These are phyloP conservation scores for Tipula confusa DNA, from an alignment of 2,888 invertebrate genomes.

Conservation along the genomic window DNA sequence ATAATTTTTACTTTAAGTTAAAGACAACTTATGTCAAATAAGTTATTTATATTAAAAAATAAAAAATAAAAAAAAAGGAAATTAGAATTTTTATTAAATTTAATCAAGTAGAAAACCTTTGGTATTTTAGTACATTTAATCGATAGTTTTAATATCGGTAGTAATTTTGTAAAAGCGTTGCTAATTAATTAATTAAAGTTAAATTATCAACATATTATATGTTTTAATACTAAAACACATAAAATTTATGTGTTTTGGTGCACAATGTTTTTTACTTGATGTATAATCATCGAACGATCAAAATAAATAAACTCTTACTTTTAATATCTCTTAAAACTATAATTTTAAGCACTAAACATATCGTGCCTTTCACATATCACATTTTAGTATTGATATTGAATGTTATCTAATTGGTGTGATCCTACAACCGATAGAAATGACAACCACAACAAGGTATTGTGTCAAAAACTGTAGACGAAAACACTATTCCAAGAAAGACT, in stretches of 20 bases:
- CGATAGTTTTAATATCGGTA: not conserved
- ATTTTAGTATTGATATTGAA: too few relatives aligned
- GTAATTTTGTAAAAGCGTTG: not conserved
- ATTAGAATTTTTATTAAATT: not conserved
- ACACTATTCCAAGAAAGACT: too few relatives aligned
- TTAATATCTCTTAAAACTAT: too few relatives aligned
- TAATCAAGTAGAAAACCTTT: conserved; percentile 6
- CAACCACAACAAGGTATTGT: too few relatives aligned
- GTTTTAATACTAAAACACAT: not conserved
- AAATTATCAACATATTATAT: not conserved
- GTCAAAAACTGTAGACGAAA: too few relatives aligned
- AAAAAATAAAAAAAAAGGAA: not conserved
- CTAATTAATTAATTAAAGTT: not conserved
- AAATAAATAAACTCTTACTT: too few relatives aligned
- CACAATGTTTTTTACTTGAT: too few relatives aligned
- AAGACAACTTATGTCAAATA: not conserved
- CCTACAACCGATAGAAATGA: too few relatives aligned
- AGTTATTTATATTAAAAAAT: not conserved
- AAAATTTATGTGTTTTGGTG: not conserved
- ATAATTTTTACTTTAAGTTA: not conserved
- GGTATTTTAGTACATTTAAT: not conserved
- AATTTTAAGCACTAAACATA: too few relatives aligned
- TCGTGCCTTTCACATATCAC: too few relatives aligned
- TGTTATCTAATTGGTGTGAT: too few relatives aligned
- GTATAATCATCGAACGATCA: too few relatives aligned